phyloP scores from a whole-genome alignment of 2,888 invertebrate genomes.

The Polydrusus tereticollis region DNA sequence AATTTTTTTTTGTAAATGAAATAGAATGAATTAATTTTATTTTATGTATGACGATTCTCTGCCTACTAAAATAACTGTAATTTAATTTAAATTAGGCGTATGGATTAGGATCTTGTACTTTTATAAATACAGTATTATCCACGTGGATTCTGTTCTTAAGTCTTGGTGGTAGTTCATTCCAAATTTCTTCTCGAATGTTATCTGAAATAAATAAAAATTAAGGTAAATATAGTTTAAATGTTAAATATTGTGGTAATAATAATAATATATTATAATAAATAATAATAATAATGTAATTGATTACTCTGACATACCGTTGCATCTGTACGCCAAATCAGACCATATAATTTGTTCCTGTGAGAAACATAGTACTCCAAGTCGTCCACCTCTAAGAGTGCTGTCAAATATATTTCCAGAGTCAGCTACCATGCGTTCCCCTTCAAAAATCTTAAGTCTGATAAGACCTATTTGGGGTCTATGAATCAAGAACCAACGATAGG shows the following conservation, averaged over 20 bases:
- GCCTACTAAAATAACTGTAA: background rate
- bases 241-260: too few relatives aligned
- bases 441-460: constrained; percentile 91
- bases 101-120: constrained; percentile 43
- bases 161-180: constrained; percentile 80
- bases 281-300: background rate
- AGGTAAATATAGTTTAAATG: too few relatives aligned
- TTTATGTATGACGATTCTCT: background rate
- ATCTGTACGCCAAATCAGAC: constrained; percentile 95
- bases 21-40: too few relatives aligned
- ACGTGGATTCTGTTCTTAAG: constrained; percentile 75
- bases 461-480: constrained; percentile 93
- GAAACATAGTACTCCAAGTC: constrained; percentile 96
- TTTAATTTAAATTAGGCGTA: constrained; percentile 13
- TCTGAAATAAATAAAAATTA: constrained; percentile 70
- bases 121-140: constrained; percentile 65
- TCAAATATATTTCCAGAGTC: constrained; percentile 96
- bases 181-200: constrained; percentile 84
- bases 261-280: background rate
- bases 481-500: constrained; percentile 93
- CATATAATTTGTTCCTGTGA: constrained; percentile 98
- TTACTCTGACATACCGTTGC: constrained; percentile 75
- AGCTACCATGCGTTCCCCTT: constrained; percentile 85
- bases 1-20: too few relatives aligned
- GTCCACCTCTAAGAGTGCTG: constrained; percentile 90